Percentiles rank a stretch among this genome's conserved stretches.
Evolutionary conservation across 2,888 invertebrate genomes (phyloP).

Genomic region (Plemyria rubiginata): DNA sequence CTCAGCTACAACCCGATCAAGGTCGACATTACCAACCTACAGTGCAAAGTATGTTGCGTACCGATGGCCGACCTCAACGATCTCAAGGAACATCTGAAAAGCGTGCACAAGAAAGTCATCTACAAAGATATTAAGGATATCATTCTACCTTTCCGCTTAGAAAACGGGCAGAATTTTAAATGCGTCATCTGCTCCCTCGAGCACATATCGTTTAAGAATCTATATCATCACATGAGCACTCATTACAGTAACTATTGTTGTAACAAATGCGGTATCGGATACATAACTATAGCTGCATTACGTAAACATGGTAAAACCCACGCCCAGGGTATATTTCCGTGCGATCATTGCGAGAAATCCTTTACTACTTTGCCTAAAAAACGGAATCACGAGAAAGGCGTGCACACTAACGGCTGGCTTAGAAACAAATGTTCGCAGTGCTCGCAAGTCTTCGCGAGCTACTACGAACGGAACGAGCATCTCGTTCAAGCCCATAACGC

Average conservation of each 20-base stretch:
- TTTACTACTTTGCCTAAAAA: constrained; percentile 81
- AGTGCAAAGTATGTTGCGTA: constrained; percentile 66
- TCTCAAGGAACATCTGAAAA: constrained; percentile 69
- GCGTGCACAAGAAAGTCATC: constrained; percentile 68
- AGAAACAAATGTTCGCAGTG: constrained; percentile 79
- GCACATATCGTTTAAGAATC: constrained; percentile 76
- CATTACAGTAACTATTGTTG: constrained; percentile 80
- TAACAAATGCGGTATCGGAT: constrained; percentile 75
- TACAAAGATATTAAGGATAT: constrained; percentile 76
- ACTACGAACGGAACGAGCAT: constrained; percentile 76
- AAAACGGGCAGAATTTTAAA: constrained; percentile 68
- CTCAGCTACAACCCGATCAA: constrained; percentile 80
- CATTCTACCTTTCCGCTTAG: constrained; percentile 74
- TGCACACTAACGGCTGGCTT: constrained; percentile 77
- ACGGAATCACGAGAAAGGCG: constrained; percentile 76
- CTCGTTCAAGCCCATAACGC: constrained; percentile 72
- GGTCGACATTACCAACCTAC: constrained; percentile 71
- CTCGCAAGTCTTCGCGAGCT: constrained; percentile 75
- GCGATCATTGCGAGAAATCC: constrained; percentile 79
- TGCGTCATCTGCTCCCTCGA: constrained; percentile 75
- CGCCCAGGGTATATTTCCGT: constrained; percentile 81
- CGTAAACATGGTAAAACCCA: constrained; percentile 78
- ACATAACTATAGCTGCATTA: constrained; percentile 76
- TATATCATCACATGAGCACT: constrained; percentile 79
- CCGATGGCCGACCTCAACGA: constrained; percentile 69